Evolutionary conservation across 1,140 invertebrate genomes (phyloP).

Genomic region (Drosophila persimilis): DNA sequence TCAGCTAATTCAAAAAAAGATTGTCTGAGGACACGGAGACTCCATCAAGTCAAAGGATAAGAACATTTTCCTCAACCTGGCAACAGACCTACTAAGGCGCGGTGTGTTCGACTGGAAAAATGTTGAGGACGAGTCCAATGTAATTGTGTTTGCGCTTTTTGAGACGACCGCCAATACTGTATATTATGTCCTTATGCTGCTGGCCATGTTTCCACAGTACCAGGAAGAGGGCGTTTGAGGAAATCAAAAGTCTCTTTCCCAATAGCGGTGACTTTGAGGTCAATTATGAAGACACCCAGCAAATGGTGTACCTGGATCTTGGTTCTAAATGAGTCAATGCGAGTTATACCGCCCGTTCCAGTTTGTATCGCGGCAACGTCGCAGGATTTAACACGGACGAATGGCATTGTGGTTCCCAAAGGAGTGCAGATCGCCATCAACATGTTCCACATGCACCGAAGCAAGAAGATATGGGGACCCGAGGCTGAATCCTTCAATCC

Average conservation of each 20-base stretch:
- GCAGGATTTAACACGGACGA: constrained; percentile 58
- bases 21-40: constrained; percentile 29
- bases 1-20: constrained; percentile 60
- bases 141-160: constrained; percentile 75
- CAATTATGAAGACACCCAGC: constrained; percentile 84
- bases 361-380: constrained; percentile 65
- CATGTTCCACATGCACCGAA: constrained; percentile 68
- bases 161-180: constrained; percentile 78
- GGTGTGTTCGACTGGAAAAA: constrained; percentile 65
- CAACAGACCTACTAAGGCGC: constrained; percentile 55
- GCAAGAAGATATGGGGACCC: constrained; percentile 66
- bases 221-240: constrained; percentile 86
- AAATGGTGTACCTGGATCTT: constrained; percentile 87
- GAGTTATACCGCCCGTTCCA: constrained; percentile 82
- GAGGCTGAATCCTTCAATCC: constrained; percentile 74
- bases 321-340: constrained; percentile 86
- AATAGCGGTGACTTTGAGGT: constrained; percentile 78
- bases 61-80: constrained; percentile 68
- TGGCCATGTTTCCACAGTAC: constrained; percentile 76
- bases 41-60: constrained; percentile 35
- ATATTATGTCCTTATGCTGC: constrained; percentile 59
- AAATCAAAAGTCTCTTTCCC: constrained; percentile 86
- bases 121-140: constrained; percentile 74
- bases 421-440: constrained; percentile 56
- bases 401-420: constrained; percentile 55